Evolutionary conservation across 2,888 invertebrate species (phyloP), one percentile per base, ranked within the genome.

Genomic region (Gari tellinella): DNA sequence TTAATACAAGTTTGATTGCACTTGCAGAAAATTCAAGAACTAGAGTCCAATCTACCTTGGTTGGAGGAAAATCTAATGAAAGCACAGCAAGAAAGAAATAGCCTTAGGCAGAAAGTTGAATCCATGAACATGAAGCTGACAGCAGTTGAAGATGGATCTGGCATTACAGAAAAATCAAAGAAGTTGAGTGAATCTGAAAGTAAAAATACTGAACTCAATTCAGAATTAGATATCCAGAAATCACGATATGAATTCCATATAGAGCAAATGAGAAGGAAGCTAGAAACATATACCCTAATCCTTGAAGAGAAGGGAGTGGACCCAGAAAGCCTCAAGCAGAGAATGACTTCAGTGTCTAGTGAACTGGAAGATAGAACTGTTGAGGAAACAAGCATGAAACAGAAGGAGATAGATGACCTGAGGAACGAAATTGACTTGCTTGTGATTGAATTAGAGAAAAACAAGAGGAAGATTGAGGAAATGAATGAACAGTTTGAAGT

Each of bases 51-150:
- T 48, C 49, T 68, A 21, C 56, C 51, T 21, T 78, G 78, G 73
- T 38, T 78, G 19, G 75, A 78, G 19, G 82, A 80, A 17, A 80
- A 82, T 51, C 48, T 78, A 37, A 69, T 80, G 67, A 79, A 79
- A 41, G 53, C 76, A 3, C 72, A 79, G 25, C 68, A 73, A 41
- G 76, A 79, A 43, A 58, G 74, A n/a, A 76, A 79, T 48, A 63
- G 56, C 19, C 48, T 79, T 17, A 51, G 66, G 49, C 57, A 69
- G 45, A 69, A 69, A 41, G 43, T 78, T 21, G 73, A 78, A 23
- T 31, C 66, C n/a, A 41, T 62, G 37, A 69, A 69, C 43, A 48
- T 49, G 23, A 57, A 73, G 49, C 58, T 78, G 43, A 60, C 51
- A 37, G 65, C 69, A 37, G 80, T 61, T 7, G 67, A 74, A 21